These are phyloP conservation scores for Pseudomugil gertrudae DNA, from an alignment of 2,797 vertebrate species.

Conservation along the genomic window DNA sequence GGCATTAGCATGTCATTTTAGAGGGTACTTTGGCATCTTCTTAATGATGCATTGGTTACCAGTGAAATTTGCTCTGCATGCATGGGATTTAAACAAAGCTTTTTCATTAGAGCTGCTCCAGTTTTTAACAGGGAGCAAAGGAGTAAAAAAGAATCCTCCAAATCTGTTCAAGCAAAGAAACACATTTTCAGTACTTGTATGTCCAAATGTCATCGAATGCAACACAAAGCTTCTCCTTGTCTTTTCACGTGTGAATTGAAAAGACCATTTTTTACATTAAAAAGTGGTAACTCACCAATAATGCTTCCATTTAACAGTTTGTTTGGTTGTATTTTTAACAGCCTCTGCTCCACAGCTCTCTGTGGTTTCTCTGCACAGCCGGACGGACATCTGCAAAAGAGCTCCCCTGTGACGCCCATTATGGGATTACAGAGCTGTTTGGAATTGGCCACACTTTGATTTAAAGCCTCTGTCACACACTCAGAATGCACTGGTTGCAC, in stretches of 20 bases:
- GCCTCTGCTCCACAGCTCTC: constrained; percentile 23
- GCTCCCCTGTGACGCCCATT: constrained; percentile 58
- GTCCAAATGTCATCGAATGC: not conserved
- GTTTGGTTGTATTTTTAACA: constrained; percentile 31
- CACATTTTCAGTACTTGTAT: not conserved
- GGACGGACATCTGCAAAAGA: constrained; percentile 56
- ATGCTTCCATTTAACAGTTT: not conserved
- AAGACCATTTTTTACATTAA: not conserved
- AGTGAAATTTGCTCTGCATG: constrained; percentile 2
- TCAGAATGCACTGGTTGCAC: constrained; percentile 57
- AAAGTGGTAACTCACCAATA: not conserved
- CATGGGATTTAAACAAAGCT: constrained; percentile 10
- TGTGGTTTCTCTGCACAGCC: constrained; percentile 23
- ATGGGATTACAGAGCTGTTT: constrained; percentile 60
- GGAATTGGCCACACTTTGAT: constrained; percentile 61
- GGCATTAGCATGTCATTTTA: constrained; percentile 6
- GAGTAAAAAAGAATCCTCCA: constrained; percentile 11
- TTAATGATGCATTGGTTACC: constrained; percentile 16
- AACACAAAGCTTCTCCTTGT: not conserved
- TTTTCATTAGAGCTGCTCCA: constrained; percentile 2
- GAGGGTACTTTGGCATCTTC: not conserved
- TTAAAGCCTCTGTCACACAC: constrained; percentile 67
- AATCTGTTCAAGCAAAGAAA: constrained; percentile 28
- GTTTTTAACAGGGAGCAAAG: constrained; percentile 1
- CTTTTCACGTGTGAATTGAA: constrained; percentile 3